Conservation (phyloP, 2,113 vertebrate genomes). For the Onychostruthus taczanowskii region DNA sequence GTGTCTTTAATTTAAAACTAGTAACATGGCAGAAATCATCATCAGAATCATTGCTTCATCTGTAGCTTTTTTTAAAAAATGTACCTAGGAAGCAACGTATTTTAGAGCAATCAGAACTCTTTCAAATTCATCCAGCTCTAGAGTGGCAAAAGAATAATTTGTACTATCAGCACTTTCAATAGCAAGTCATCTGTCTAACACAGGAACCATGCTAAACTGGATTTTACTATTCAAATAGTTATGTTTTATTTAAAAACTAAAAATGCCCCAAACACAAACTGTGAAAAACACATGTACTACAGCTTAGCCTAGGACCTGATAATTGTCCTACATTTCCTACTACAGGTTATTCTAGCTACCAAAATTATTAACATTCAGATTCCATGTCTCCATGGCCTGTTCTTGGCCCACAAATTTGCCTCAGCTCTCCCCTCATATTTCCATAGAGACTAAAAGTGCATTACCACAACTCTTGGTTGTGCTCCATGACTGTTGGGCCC, state of each 20-base stretch:
- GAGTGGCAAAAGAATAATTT: background rate
- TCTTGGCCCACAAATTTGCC: background rate
- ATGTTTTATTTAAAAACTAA: background rate
- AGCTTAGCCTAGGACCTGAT: background rate
- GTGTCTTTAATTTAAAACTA: background rate
- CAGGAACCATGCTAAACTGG: background rate
- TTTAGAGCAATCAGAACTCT: background rate
- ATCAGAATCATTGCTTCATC: background rate
- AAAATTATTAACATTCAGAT: background rate
- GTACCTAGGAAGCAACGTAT: background rate
- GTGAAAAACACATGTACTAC: background rate
- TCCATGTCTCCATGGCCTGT: background rate
- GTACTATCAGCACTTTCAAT: background rate
- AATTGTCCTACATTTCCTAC: background rate
- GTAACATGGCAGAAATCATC: background rate
- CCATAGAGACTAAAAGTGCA: background rate
- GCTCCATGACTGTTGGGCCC: background rate
- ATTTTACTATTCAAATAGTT: background rate
- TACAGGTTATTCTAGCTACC: background rate
- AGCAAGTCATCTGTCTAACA: background rate
- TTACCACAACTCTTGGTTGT: background rate
- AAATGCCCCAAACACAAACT: background rate
- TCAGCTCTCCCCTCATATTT: background rate
- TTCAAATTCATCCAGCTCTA: slow-evolving; percentile 1
- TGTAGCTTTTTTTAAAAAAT: background rate